These are phyloP conservation scores for Clarias magur DNA, from an alignment of 2,113 vertebrate genomes.

Conservation along the genomic window DNA sequence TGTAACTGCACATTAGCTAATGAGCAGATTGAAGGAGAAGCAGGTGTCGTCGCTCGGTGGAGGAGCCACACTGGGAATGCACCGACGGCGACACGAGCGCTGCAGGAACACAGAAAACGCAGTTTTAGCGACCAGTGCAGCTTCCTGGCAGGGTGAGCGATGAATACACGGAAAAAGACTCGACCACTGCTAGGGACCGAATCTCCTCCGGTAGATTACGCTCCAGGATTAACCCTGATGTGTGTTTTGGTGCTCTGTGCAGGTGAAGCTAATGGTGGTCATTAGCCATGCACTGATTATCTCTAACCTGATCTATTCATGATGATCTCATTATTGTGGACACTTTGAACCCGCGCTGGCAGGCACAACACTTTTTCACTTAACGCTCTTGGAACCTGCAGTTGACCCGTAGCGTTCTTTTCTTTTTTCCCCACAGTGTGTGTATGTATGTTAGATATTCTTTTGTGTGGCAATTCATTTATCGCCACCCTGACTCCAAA, in stretches of 20 bases:
- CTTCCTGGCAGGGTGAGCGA: constrained; percentile 25
- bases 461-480: too few relatives aligned
- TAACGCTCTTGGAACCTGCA: background rate
- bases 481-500: too few relatives aligned
- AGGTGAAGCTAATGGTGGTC: background rate
- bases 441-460: too few relatives aligned
- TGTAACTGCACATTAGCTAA: background rate
- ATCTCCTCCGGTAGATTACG: constrained; percentile 41
- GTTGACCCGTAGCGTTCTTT: background rate
- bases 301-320: background rate
- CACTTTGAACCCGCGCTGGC: background rate
- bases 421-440: too few relatives aligned
- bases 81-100: background rate
- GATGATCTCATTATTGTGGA: background rate
- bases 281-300: background rate
- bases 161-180: constrained; percentile 28
- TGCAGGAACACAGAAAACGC: background rate
- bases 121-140: background rate
- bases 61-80: background rate
- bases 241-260: background rate
- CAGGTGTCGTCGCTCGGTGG: background rate
- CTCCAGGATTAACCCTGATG: constrained; percentile 19
- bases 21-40: constrained; percentile 2
- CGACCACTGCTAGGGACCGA: constrained; percentile 28
- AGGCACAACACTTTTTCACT: background rate